These are phyloP conservation scores for Phasianus colchicus DNA, from an alignment of 2,113 vertebrate genomes.

Conservation along the genomic window DNA sequence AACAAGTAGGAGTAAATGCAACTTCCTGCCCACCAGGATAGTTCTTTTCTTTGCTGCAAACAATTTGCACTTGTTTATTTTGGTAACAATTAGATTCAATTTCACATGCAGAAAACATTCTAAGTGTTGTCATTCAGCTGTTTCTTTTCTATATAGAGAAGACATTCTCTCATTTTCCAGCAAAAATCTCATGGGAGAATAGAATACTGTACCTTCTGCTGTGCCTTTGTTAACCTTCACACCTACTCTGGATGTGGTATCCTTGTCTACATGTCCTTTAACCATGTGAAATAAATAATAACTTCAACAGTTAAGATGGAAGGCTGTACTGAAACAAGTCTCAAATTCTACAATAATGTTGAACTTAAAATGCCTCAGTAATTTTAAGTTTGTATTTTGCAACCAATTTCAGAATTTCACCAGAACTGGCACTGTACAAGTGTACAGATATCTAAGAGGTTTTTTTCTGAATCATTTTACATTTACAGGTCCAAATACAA, in stretches of 20 bases:
- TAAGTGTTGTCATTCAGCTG: neutral
- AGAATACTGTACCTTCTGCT: neutral
- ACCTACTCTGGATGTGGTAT: neutral
- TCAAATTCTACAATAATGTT: neutral
- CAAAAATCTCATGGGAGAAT: neutral
- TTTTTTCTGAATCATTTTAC: neutral
- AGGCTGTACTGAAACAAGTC: neutral
- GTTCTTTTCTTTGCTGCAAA: conserved; percentile 33
- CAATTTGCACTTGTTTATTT: conserved; percentile 10
- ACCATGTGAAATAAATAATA: neutral
- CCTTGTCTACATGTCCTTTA: neutral
- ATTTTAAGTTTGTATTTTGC: neutral
- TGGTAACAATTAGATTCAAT: neutral
- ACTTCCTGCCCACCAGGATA: conserved; percentile 29
- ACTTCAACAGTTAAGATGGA: neutral
- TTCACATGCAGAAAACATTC: neutral
- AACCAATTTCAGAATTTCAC: neutral
- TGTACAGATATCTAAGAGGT: neutral
- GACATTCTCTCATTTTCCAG: neutral
- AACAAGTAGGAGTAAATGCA: conserved; percentile 43
- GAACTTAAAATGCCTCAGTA: neutral
- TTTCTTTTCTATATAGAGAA: neutral
- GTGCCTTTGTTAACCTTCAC: neutral
- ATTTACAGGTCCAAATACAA: neutral
- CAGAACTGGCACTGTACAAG: neutral